Conservation (phyloP, 2,797 vertebrate genomes). For the Crax fasciolata region DNA sequence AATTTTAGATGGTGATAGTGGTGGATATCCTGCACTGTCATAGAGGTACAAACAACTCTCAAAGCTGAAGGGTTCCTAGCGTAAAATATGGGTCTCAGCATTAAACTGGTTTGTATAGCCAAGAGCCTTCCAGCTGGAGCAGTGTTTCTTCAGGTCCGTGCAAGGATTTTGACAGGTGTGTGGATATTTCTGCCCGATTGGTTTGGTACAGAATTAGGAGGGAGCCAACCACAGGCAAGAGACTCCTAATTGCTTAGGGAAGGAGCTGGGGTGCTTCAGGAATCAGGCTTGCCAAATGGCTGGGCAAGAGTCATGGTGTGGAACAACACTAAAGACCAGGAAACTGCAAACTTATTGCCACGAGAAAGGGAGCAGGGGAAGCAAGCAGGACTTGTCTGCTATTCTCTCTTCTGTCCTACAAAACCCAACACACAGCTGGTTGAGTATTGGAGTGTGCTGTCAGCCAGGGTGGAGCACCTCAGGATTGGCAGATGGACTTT, state of each 20-base stretch:
- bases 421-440: background rate
- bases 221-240: background rate
- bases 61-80: background rate
- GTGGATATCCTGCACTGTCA: background rate
- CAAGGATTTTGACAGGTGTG: background rate
- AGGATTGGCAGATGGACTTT: background rate
- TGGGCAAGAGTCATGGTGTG: background rate
- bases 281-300: background rate
- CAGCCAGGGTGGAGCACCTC: background rate
- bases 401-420: background rate
- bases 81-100: background rate
- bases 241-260: too few relatives aligned
- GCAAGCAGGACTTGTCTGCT: background rate
- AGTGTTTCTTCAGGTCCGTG: background rate
- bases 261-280: background rate
- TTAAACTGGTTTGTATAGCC: accelerated
- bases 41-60: background rate
- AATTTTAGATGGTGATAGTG: background rate
- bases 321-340: background rate
- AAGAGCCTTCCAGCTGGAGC: background rate
- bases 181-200: background rate
- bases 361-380: background rate
- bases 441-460: background rate
- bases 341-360: background rate
- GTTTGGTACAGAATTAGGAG: background rate